Evolutionary conservation across 2,797 vertebrate genomes (phyloP), one percentile per base, ranked within the genome.

Genomic region (Anguilla obscura): DNA sequence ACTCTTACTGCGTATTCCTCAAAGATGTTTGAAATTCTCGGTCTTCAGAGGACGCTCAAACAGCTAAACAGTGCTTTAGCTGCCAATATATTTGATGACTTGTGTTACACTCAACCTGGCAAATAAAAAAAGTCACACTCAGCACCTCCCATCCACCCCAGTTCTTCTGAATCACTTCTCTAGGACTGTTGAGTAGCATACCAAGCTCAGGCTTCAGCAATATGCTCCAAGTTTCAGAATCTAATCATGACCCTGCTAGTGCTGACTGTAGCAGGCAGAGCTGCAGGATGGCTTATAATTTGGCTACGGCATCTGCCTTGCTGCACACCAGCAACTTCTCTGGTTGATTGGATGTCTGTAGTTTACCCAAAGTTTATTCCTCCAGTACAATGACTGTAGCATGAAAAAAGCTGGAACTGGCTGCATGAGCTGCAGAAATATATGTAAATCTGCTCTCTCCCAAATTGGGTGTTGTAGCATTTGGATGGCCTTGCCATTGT

Each of bases 51-150:
- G 21, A 79, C 33, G 21, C 36, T 79, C 3, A 79, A 79, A 45
- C 63, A 69, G 24, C 63, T 27, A 69, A 69, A 69, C 63, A 79
- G 71, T 21, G 74, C 33, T 79, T 79, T 40, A 79, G 36, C 74
- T 79, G 33, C 30, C 36, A 21, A 40, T 79, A 27, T 21, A 18
- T 79, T 40, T 69, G 24, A n/a, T n/a, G 63, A 69, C 24, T 69
- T 69, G 63, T 69, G 63, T n/a, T n/a, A 69, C n/a, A 69, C 63
- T 69, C 63, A 63, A 63, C 60, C 60, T 63, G 60, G 24, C 60
- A 63, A 24, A 63, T 21, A 63, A 24, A 63, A 63, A 63, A 63
- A 63, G 21, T 3, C 18, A 9, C 60, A 69, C 63, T 69, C 56
- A 27, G 12, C 63, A 69, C n/a, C 24, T 69, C 24, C 24, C 9